Percentiles rank a stretch among this genome's conserved stretches.
Evolutionary conservation across 2,797 vertebrate genomes (phyloP).

Genomic region (Capromys pilorides): DNA sequence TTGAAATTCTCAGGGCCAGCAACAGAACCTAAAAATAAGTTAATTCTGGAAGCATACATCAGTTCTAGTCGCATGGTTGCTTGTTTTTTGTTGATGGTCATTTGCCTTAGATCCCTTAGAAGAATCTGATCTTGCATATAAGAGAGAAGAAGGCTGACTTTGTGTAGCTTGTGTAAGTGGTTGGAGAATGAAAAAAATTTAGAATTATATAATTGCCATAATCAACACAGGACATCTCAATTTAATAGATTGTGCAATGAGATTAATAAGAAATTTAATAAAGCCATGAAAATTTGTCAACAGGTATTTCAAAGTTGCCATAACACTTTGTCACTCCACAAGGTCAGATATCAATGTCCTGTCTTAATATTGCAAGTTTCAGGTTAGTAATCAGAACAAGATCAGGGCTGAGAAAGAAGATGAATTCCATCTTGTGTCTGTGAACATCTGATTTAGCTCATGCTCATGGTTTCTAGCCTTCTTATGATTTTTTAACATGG

Average conservation of each 20-base stretch:
- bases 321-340: neutral
- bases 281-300: neutral
- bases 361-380: neutral
- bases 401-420: neutral
- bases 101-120: constrained; percentile 48
- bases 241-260: constrained; percentile 13
- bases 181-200: neutral
- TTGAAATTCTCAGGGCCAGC: constrained; percentile 53
- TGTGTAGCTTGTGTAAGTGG: neutral
- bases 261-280: constrained; percentile 14
- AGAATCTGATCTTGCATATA: neutral
- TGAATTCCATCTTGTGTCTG: neutral
- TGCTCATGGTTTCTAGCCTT: neutral
- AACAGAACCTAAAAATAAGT: constrained; percentile 27
- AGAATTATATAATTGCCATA: neutral
- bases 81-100: neutral
- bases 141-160: neutral
- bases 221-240: constrained; percentile 1
- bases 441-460: neutral
- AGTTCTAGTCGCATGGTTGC: neutral
- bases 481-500: neutral
- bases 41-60: neutral
- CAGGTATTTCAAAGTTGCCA: neutral
- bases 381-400: constrained; percentile 3
- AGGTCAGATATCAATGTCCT: neutral